A percentile compares a stretch with the other conserved stretches of the same genome.
These are phyloP conservation scores for Diarsia rubi DNA, from an alignment of 2,888 invertebrate species.

Conservation along the genomic window DNA sequence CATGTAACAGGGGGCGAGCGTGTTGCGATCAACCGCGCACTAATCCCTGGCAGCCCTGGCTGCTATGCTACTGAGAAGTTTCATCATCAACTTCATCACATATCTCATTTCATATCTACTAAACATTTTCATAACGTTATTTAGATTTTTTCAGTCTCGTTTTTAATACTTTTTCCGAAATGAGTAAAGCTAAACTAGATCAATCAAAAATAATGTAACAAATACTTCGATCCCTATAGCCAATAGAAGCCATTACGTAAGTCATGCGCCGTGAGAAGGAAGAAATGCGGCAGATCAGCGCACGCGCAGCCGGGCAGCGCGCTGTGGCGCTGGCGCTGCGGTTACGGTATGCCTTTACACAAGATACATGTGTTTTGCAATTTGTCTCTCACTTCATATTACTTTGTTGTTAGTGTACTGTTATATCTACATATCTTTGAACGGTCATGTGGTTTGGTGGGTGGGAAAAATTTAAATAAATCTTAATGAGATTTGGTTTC, in stretches of 20 bases:
- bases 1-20: no score
- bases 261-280: slow-evolving; percentile 65
- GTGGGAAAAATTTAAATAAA: neutral
- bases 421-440: slow-evolving; percentile 7
- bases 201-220: slow-evolving; percentile 42
- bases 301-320: slow-evolving; percentile 48
- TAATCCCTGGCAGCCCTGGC: no score
- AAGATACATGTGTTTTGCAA: slow-evolving; percentile 62
- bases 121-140: neutral
- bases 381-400: slow-evolving; percentile 51
- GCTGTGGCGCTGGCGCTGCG: slow-evolving; percentile 57
- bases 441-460: neutral
- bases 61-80: no score
- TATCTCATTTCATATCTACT: no score
- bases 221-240: slow-evolving; percentile 45
- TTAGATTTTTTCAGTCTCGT: neutral
- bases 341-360: slow-evolving; percentile 68
- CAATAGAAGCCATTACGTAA: slow-evolving; percentile 53
- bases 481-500: no score
- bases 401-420: slow-evolving; percentile 34
- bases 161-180: neutral
- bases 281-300: slow-evolving; percentile 70
- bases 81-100: no score
- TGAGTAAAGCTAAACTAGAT: slow-evolving; percentile 1
- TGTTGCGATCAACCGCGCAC: no score